These are phyloP conservation scores for Dugesia japonica DNA, from an alignment of 2,888 invertebrate genomes.

Conservation along the genomic window DNA sequence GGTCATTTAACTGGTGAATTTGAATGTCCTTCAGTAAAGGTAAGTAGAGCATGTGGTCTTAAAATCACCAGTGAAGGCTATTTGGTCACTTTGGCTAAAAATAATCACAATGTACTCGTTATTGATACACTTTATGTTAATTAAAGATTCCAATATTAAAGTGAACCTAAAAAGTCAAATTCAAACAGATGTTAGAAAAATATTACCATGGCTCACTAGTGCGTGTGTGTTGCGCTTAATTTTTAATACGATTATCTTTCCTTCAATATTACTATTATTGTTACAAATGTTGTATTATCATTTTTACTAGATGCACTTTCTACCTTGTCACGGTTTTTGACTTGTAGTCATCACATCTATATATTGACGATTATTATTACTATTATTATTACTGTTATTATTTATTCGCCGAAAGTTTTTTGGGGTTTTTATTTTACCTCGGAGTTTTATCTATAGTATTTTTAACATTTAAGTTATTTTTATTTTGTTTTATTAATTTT, in stretches of 20 bases:
- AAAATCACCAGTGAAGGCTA: constrained; percentile 91
- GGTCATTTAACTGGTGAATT: constrained; percentile 60
- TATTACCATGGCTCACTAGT: background rate
- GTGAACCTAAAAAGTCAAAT: too few species aligned
- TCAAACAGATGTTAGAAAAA: too few species aligned
- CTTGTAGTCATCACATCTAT: constrained; percentile 20
- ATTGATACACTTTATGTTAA: constrained; percentile 50
- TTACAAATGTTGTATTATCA: constrained; percentile 10
- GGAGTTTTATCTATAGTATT: constrained; percentile 13
- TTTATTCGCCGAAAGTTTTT: constrained; percentile 11
- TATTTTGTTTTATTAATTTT: constrained; percentile 10
- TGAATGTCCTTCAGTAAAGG: constrained; percentile 92
- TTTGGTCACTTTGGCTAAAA: constrained; percentile 75
- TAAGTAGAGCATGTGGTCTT: constrained; percentile 86
- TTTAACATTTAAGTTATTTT: constrained; percentile 20
- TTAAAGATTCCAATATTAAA: too few species aligned
- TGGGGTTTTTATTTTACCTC: constrained; percentile 20
- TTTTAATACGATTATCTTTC: constrained; percentile 13
- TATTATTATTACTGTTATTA: background rate
- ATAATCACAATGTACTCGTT: constrained; percentile 92
- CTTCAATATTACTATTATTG: constrained; percentile 10
- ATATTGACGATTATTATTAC: constrained; percentile 15
- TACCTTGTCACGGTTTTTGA: constrained; percentile 6
- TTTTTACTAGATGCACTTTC: constrained; percentile 13
- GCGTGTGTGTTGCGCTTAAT: constrained; percentile 6